Evolutionary conservation across 2,888 invertebrate species (phyloP).

Genomic region (Deroplatys truncata): DNA sequence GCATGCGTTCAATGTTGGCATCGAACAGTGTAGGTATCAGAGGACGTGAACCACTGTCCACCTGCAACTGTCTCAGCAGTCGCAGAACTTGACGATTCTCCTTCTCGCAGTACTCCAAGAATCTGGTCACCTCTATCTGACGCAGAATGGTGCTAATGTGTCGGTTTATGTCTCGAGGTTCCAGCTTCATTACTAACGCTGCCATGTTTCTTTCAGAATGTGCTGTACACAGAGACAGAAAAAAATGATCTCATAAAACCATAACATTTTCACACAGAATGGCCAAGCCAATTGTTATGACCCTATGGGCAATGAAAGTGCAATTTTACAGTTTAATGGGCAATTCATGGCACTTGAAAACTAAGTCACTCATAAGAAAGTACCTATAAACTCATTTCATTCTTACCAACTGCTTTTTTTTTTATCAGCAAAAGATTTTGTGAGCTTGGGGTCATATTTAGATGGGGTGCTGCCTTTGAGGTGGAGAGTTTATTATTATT

Average conservation of each 20-base stretch:
- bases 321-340: too few species aligned
- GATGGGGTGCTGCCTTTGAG: too few species aligned
- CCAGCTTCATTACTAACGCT: constrained; percentile 58
- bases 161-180: constrained; percentile 66
- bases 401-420: too few species aligned
- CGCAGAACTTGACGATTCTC: constrained; percentile 37
- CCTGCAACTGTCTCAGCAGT: background rate
- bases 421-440: too few species aligned
- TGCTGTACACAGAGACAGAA: background rate
- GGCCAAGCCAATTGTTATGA: too few species aligned
- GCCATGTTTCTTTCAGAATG: background rate
- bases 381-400: too few species aligned
- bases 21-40: constrained; percentile 67
- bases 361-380: too few species aligned
- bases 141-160: constrained; percentile 73
- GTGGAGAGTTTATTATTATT: too few species aligned
- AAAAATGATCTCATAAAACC: background rate
- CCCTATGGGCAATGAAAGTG: too few species aligned
- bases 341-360: too few species aligned
- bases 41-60: background rate
- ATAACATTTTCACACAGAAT: too few species aligned
- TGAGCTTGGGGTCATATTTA: too few species aligned
- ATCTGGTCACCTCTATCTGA: constrained; percentile 78
- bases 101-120: constrained; percentile 61
- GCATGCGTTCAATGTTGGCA: constrained; percentile 61